These are phyloP conservation scores for Chaetophractus vellerosus DNA, from an alignment of 2,797 vertebrate genomes.

Conservation along the genomic window DNA sequence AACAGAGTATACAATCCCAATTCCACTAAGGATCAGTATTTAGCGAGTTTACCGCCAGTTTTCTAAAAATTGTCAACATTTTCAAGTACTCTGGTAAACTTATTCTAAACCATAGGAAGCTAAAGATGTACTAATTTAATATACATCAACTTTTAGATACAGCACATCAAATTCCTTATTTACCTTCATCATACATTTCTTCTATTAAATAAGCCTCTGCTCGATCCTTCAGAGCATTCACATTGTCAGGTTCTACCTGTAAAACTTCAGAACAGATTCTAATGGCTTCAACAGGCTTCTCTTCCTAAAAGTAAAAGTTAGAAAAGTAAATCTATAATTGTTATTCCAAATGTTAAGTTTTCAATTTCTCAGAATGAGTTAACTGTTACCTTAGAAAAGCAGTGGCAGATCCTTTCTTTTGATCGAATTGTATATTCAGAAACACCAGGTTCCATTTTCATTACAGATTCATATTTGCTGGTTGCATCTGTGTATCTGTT, in stretches of 20 bases:
- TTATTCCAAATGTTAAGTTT: background rate
- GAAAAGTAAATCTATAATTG: background rate
- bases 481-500: conserved; percentile 95
- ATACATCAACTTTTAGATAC: background rate
- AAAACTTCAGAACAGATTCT: conserved; percentile 94
- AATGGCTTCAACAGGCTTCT: conserved; percentile 93
- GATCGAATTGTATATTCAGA: conserved; percentile 92
- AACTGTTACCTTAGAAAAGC: conserved; percentile 93
- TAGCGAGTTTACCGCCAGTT: background rate
- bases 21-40: conserved; percentile 27
- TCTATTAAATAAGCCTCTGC: conserved; percentile 96
- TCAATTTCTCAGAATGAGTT: conserved; percentile 8
- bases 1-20: background rate
- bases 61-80: conserved; percentile 50
- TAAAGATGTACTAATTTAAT: background rate
- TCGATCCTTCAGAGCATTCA: conserved; percentile 95
- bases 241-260: conserved; percentile 92
- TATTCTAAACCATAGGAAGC: background rate
- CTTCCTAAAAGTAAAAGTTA: conserved; percentile 89
- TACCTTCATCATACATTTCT: conserved; percentile 98
- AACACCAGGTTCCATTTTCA: conserved; percentile 95
- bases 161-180: background rate
- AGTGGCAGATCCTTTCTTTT: conserved; percentile 97
- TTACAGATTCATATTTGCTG: conserved; percentile 95
- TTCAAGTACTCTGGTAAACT: background rate